phyloP scores from a whole-genome alignment of 30 jellyfish, hydroid and myxozoan species.

The Sanderia malayensis region DNA sequence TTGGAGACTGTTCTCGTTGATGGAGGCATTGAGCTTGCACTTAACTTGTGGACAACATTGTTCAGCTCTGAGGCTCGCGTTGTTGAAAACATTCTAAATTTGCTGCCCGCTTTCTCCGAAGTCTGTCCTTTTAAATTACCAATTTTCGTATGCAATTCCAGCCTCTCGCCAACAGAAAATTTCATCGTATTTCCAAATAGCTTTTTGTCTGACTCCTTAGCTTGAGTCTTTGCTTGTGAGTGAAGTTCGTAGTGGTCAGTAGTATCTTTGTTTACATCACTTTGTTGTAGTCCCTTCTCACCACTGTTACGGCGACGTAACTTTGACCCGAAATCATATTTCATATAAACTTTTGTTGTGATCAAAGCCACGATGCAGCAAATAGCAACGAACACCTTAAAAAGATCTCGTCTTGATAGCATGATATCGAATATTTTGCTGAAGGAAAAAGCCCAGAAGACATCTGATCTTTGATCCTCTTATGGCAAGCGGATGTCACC shows the following conservation, averaged over 20 bases:
- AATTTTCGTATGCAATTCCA: background rate
- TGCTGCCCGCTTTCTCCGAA: too few relatives aligned
- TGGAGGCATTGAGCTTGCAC: background rate
- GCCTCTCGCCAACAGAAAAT: background rate
- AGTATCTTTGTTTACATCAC: background rate
- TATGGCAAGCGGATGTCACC: too few relatives aligned
- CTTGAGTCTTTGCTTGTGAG: background rate
- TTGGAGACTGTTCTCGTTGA: background rate
- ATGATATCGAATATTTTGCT: too few relatives aligned
- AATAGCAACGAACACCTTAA: background rate
- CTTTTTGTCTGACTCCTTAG: background rate
- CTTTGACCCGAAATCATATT: too few relatives aligned
- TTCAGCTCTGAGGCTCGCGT: background rate
- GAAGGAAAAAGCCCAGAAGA: too few relatives aligned
- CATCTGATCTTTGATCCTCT: too few relatives aligned
- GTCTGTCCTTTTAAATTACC: background rate
- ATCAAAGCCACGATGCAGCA: background rate
- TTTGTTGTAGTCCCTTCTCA: background rate
- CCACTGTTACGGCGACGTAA: background rate
- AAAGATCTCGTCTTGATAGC: background rate
- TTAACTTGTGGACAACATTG: background rate
- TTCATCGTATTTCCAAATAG: background rate
- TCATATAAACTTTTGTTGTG: background rate
- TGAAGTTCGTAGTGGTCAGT: background rate
- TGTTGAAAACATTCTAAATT: too few relatives aligned